A percentile compares a stretch with the other conserved stretches of the same genome.
Conservation (phyloP, 2,113 vertebrate genomes). For the Glaucidium brasilianum region DNA sequence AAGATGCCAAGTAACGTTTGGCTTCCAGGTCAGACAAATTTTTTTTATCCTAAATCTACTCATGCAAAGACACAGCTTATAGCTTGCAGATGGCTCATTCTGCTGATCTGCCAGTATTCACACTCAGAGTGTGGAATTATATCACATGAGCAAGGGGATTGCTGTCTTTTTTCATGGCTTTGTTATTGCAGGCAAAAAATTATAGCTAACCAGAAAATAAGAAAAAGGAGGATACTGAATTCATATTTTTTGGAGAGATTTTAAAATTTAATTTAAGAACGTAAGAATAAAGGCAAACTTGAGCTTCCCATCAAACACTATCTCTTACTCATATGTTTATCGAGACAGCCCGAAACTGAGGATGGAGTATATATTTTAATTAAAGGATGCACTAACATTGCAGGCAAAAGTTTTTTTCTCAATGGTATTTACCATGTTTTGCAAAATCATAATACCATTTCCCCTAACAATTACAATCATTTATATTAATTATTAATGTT, state of each 20-base stretch:
- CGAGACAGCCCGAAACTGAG: not conserved
- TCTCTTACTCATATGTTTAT: not conserved
- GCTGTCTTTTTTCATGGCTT: conserved; percentile 58
- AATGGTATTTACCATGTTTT: not conserved
- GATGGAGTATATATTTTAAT: not conserved
- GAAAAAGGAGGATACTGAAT: not conserved
- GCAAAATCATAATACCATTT: not conserved
- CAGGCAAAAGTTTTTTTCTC: not conserved
- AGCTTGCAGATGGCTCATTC: conserved; percentile 71
- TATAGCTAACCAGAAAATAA: conserved; percentile 23
- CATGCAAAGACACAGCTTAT: conserved; percentile 69
- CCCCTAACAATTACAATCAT: not conserved
- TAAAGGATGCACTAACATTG: not conserved
- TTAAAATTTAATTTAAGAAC: not conserved
- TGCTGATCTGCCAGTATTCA: conserved; percentile 72
- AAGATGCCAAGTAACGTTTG: conserved; percentile 57
- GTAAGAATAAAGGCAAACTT: not conserved
- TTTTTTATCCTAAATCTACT: conserved; percentile 66
- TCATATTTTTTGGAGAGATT: not conserved
- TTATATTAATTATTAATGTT: not conserved
- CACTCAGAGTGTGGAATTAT: conserved; percentile 58
- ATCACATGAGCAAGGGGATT: conserved; percentile 51
- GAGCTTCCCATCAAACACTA: not conserved
- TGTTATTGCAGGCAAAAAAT: conserved; percentile 44
- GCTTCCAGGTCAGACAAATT: conserved; percentile 63